These are phyloP conservation scores for Pycnonotus jocosus DNA, from an alignment of 2,113 vertebrate species.

Conservation along the genomic window DNA sequence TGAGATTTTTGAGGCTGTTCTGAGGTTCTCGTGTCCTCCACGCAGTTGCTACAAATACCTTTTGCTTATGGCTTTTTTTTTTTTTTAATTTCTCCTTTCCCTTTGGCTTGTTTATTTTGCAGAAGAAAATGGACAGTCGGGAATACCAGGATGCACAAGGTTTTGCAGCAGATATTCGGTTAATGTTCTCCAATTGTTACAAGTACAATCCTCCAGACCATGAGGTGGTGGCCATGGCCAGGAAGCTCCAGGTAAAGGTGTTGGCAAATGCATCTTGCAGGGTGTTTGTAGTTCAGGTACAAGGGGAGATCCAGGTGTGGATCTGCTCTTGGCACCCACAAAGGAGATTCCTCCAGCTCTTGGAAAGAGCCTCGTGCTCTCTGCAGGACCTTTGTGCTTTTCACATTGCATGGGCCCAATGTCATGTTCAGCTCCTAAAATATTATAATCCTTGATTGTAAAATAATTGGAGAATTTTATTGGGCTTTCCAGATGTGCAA, in stretches of 20 bases:
- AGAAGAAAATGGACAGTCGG: conserved; percentile 91
- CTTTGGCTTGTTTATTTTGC: conserved; percentile 44
- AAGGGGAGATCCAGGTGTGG: background rate
- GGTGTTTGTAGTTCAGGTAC: background rate
- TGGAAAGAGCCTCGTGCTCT: background rate
- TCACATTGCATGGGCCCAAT: accelerated
- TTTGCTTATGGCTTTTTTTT: conserved; percentile 14
- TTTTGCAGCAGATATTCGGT: conserved; percentile 90
- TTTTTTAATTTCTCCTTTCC: background rate
- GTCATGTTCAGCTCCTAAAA: background rate
- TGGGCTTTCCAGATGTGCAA: background rate
- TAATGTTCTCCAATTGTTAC: conserved; percentile 99
- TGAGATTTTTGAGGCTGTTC: background rate
- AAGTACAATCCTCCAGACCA: conserved; percentile 96
- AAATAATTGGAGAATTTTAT: background rate
- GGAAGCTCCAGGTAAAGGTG: conserved; percentile 87
- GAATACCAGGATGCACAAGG: conserved; percentile 88
- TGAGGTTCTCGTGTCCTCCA: background rate
- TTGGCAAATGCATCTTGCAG: background rate
- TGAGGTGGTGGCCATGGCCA: conserved; percentile 87
- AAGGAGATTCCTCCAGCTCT: background rate
- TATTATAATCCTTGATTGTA: background rate
- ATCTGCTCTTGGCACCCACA: background rate
- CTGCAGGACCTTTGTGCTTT: background rate
- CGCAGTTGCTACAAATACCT: background rate